phyloP scores from a whole-genome alignment of 2,888 invertebrate species.

The Caenorhabditis afra region DNA sequence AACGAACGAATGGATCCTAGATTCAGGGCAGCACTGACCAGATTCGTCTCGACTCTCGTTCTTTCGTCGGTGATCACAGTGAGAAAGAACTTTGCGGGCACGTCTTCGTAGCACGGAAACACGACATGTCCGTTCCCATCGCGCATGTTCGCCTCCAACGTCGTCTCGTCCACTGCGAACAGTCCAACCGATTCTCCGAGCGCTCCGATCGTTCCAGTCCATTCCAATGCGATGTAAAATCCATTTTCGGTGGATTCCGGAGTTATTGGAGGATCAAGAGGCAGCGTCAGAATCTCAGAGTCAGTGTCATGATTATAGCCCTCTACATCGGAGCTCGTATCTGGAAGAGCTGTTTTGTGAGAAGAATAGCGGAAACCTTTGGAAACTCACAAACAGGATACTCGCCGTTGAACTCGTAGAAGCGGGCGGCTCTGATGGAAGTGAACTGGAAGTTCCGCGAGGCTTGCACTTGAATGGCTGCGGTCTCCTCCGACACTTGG shows the following conservation, averaged over 20 bases:
- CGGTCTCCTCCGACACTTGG: conserved; percentile 33
- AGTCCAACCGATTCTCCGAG: conserved; percentile 12
- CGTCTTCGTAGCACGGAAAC: conserved; percentile 34
- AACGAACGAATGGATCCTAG: not conserved
- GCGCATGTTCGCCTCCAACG: conserved; percentile 19
- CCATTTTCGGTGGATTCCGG: conserved; percentile 38
- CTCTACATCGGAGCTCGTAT: conserved; percentile 22
- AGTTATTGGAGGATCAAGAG: conserved; percentile 14
- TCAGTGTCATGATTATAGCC: conserved; percentile 28
- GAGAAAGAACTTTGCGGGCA: conserved; percentile 25
- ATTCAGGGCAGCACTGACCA: not conserved
- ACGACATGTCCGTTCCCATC: conserved; percentile 37
- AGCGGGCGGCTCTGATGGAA: conserved; percentile 29
- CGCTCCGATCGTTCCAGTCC: conserved; percentile 15
- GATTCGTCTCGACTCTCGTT: conserved; percentile 38
- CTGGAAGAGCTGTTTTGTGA: too few species aligned
- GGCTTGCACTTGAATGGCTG: conserved; percentile 39
- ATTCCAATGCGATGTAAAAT: conserved; percentile 37
- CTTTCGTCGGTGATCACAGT: conserved; percentile 34
- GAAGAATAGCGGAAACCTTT: too few species aligned
- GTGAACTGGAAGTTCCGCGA: conserved; percentile 39
- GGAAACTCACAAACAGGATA: conserved; percentile 48
- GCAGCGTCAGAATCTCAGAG: conserved; percentile 19
- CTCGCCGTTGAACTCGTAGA: conserved; percentile 39
- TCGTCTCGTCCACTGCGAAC: conserved; percentile 36